Base-by-base conservation (phyloP, 2,113 vertebrate species). In the Sigmodon hispidus region DNA sequence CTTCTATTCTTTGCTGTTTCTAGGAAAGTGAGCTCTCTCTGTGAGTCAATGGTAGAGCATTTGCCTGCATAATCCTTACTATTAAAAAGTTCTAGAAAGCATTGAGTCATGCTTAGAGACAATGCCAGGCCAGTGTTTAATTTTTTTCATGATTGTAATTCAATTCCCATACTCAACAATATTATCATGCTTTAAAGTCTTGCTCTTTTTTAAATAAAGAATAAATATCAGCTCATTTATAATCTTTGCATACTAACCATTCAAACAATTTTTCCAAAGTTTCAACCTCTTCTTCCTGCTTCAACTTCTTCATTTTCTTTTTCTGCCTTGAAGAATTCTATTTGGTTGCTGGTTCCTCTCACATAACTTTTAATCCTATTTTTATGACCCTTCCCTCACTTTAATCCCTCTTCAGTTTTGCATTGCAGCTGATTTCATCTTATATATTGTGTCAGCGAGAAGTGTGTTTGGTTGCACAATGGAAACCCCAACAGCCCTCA, bases 331-430 rank as follows among this genome's bases (percentile, higher is more conserved):
- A 93, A 93, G 91, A 80, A 65, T 70, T 93, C 17, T 87, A 26
- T 76, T 88, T 13, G 26, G 93, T 91, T 90, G 72, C 87, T 90
- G 70, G 92, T 93, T 97, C 89, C 16, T 89, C 88, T 83, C 85
- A 73, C 65, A 81, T 61, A 93, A 93, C 67, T 89, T 95, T 95
- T 93, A 96, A 96, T 93, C 59, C 45, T 86, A 45, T 89, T 96
- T 70, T 94, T 87, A 84, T 97, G 88, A 96, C 59, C 92, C 45
- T 29, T 81, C 63, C 92, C 36, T 94, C 90, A 52, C 55, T 90
- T 85, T 86, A 45, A 97, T 81, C 76, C 45, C 10, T 92, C 50
- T 93, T 96, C 87, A 90, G 24, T 94, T 81, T 11, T 92, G 21
- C 15, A 86, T 73, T 76, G 93, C 52, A 45, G 63, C 87, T 92